Base-by-base conservation (phyloP, 2,113 vertebrate species). In the Notechis scutatus region DNA sequence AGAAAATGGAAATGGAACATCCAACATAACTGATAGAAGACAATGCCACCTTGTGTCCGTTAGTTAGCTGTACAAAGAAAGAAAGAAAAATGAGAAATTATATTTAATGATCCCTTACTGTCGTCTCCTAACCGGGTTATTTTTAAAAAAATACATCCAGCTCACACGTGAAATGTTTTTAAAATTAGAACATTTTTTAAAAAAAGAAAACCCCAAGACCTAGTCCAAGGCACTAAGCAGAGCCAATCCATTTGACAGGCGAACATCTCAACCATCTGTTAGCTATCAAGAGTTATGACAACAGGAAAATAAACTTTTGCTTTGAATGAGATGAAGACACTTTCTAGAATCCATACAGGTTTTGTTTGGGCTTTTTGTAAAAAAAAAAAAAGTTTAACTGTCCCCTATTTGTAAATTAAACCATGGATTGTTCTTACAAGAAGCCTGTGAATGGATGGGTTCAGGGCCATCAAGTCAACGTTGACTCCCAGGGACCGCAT, bases 11-110 rank as follows among this genome's bases (percentile, higher is more conserved):
- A 93, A 99, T 97, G 0, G 99, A 98, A 26, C 99, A 99, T 95
- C 99, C 99, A 0, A 99, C 57, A 87, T 99, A 99, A 95, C 98
- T 99, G 94, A 99, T 99, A 97, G 98, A 98, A 69, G 99, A 99
- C 64, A 99, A 98, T 91, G 98, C 99, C 98, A 99, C 97, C 98
- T 97, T 97, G 98, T 99, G 99, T 97, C 96, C 97, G 0, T 24
- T 96, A 0, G 98, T 91, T 89, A 99, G 98, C 99, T 99, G 97
- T 91, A 94, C 59, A 92, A 24, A 39, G 55, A 94, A 96, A 26
- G 56, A 52, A 26, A 47, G 39, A 5, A 52, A 52, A 12, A 87
- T 54, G 69, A 0, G 3, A 9, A 7, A 34, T 47, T 8, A 29
- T 52, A 54, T 52, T 26, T 52, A 54, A 29, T 14, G 24, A 50